These are phyloP conservation scores for Calidris pugnax DNA, from an alignment of 2,113 vertebrate species.

Conservation along the genomic window DNA sequence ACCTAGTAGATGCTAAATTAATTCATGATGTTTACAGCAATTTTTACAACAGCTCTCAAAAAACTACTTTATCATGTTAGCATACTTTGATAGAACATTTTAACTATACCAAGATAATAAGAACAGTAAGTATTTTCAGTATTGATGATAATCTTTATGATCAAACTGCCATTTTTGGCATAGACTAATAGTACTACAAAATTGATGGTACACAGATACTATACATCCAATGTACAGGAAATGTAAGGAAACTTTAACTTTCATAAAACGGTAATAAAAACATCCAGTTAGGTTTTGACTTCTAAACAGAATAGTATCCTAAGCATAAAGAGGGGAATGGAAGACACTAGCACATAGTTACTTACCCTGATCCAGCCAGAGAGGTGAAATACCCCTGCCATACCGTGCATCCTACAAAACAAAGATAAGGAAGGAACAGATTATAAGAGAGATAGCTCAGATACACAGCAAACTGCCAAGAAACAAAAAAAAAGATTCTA, in stretches of 20 bases:
- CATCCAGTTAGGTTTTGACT: neutral
- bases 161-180: neutral
- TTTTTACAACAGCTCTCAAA: neutral
- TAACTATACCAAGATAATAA: neutral
- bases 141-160: neutral
- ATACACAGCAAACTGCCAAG: neutral
- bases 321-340: neutral
- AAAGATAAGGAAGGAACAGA: neutral
- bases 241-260: neutral
- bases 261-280: neutral
- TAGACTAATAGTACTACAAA: neutral
- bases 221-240: neutral
- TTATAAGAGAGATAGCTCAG: neutral
- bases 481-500: neutral
- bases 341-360: neutral
- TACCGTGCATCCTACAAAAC: constrained; percentile 84
- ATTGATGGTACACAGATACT: neutral
- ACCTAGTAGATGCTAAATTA: neutral
- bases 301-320: neutral
- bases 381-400: constrained; percentile 85
- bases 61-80: neutral
- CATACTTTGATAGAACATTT: neutral
- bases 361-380: constrained; percentile 88
- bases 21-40: neutral
- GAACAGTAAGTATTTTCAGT: neutral